Conservation (phyloP, 2,888 invertebrate species). For the Chesias legatella region DNA sequence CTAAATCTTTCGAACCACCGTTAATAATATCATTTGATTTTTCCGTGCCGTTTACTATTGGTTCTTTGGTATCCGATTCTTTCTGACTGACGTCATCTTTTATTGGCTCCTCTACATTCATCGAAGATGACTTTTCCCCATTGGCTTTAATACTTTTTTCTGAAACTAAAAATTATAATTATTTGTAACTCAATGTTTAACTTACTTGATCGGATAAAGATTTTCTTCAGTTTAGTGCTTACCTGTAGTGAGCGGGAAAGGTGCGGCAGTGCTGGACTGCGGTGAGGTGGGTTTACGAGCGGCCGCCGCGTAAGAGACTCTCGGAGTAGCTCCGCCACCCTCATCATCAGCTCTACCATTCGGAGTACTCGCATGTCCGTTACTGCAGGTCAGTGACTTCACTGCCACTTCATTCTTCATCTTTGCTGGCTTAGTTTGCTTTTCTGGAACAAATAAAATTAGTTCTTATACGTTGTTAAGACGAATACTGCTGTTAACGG, state of each 20-base stretch:
- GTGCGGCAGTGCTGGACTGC: constrained; percentile 53
- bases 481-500: too few species aligned
- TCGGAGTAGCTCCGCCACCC: constrained; percentile 57
- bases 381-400: constrained; percentile 59
- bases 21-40: constrained; percentile 52
- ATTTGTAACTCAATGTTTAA: too few species aligned
- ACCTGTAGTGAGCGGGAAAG: constrained; percentile 65
- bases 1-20: constrained; percentile 65
- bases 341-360: constrained; percentile 73
- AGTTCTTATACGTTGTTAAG: too few species aligned
- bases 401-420: constrained; percentile 63
- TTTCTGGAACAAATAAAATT: constrained; percentile 56
- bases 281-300: constrained; percentile 69
- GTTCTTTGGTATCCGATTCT: constrained; percentile 70
- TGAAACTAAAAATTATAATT: constrained; percentile 36
- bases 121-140: constrained; percentile 52
- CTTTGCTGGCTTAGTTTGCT: constrained; percentile 61
- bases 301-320: constrained; percentile 70
- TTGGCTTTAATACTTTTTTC: constrained; percentile 55
- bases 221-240: constrained; percentile 1
- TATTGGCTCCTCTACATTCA: constrained; percentile 57
- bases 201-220: too few species aligned
- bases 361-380: constrained; percentile 65
- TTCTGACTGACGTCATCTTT: constrained; percentile 52
- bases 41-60: constrained; percentile 67